Base-by-base conservation (phyloP, 2,888 invertebrate species). In the Rhagophthalmus giganteus region DNA sequence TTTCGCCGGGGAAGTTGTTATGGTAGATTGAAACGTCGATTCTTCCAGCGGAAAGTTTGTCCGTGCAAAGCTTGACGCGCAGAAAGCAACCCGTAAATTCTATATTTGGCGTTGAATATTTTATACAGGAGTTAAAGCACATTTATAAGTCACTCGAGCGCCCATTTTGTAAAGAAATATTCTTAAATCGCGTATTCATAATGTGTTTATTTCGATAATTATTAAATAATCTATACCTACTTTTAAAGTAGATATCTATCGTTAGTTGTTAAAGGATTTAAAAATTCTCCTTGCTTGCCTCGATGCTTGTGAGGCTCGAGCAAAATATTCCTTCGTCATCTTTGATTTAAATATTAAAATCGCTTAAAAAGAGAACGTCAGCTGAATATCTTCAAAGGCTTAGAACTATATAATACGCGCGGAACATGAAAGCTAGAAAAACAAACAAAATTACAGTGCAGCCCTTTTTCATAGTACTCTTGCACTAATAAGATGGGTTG, bases 1-100 rank as follows among this genome's bases (percentile, higher is more conserved):
- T 35, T 45, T 26, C 28, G 9, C 11, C 28, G 12, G 35, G 10
- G 30, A 26, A 45, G 11, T 28, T 41, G 32, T 25, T 25, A 16
- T 14, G 16, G 27, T 10, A 39, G 39, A 27, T 28, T 39, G 28
- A 28, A 39, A 39, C 16, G 16, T 39, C 7, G 7, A 20, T 20
- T 20, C 20, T 20, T 20, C 20, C 7, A 20, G 4, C 20, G 20
- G 7, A 20, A 20, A 5, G 3, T 3, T 20, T 20, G 20, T 20
- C 20, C 20, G 7, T 20, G 20, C 7, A 7, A 20, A 5, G 20
- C 20, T 20, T 20, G 20, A 20, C 20, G 20, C 20, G 3, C 7
- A 3, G 20, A 7, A 7, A 20, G 20, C 20, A 5, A 5, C 3
- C 20, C 7, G 4, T 20, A 20, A 20, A 20, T 20, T 7, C 20